phyloP scores from a whole-genome alignment of 2,888 invertebrate genomes.

The Amiota communis region DNA sequence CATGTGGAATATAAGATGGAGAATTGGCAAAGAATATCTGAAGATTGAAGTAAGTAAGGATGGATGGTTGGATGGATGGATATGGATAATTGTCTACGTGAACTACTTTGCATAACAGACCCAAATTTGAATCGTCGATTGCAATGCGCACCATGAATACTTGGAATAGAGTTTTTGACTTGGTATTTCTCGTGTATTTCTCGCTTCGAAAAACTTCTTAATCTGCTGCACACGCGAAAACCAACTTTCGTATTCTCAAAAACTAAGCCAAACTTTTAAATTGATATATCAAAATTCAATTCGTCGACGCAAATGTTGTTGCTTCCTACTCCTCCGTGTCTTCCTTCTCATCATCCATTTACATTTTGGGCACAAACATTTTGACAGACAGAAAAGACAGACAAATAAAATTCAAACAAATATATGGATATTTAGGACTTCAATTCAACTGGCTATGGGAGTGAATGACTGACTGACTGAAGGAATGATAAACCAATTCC shows the following conservation, averaged over 20 bases:
- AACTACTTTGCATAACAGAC: conserved; percentile 4
- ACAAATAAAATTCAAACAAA: conserved; percentile 33
- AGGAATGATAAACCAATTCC: conserved; percentile 5
- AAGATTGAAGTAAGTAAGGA: background rate
- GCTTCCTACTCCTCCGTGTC: conserved; percentile 25
- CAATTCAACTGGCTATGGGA: no score
- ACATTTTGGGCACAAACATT: conserved; percentile 50
- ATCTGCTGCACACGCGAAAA: conserved; percentile 58
- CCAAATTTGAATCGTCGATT: background rate
- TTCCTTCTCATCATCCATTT: background rate
- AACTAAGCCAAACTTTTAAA: conserved; percentile 66
- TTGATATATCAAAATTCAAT: conserved; percentile 67
- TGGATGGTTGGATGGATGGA: background rate
- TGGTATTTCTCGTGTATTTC: conserved; percentile 11
- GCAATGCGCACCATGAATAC: background rate
- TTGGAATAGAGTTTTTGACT: background rate
- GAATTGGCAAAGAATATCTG: background rate
- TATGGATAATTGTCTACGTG: background rate
- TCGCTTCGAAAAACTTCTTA: conserved; percentile 55
- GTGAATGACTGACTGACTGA: background rate
- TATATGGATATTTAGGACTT: background rate
- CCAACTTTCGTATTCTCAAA: conserved; percentile 55
- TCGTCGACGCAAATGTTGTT: conserved; percentile 39
- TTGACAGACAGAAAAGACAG: conserved; percentile 64
- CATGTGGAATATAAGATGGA: background rate